These are phyloP conservation scores for Sweltsa coloradensis DNA, from an alignment of 1,140 invertebrate species.

Conservation along the genomic window DNA sequence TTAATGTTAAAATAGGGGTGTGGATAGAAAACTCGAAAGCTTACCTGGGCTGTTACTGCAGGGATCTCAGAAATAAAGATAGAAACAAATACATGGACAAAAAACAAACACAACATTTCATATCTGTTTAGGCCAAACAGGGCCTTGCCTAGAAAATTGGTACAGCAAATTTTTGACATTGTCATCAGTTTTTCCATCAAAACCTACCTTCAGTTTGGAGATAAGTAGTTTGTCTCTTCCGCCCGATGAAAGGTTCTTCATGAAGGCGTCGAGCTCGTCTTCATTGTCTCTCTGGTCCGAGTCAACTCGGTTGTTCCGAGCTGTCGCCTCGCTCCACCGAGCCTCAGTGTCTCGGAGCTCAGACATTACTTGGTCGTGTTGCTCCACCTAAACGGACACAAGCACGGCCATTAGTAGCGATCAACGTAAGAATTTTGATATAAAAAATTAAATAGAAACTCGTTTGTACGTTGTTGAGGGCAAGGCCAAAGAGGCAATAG, in stretches of 20 bases:
- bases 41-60: too few relatives aligned
- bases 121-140: neutral
- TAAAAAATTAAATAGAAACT: too few relatives aligned
- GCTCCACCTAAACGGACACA: slow-evolving; percentile 54
- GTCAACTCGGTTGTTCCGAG: slow-evolving; percentile 20
- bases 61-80: too few relatives aligned
- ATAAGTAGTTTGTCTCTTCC: slow-evolving; percentile 35
- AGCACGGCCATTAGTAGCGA: too few relatives aligned
- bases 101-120: neutral
- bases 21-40: neutral
- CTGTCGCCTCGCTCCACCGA: slow-evolving; percentile 22
- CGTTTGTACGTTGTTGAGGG: too few relatives aligned
- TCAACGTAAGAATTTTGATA: too few relatives aligned
- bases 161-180: too few relatives aligned
- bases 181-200: too few relatives aligned
- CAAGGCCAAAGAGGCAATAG: too few relatives aligned
- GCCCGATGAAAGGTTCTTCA: slow-evolving; percentile 44
- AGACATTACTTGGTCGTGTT: slow-evolving; percentile 43
- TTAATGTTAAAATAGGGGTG: too few relatives aligned
- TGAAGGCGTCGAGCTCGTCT: slow-evolving; percentile 57
- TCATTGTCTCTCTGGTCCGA: slow-evolving; percentile 40
- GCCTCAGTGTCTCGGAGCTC: slow-evolving; percentile 46
- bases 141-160: too few relatives aligned
- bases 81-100: neutral
- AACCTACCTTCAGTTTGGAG: slow-evolving; percentile 33